Evolutionary conservation across 2,888 invertebrate genomes (phyloP).

Genomic region (Phasia obesa): DNA sequence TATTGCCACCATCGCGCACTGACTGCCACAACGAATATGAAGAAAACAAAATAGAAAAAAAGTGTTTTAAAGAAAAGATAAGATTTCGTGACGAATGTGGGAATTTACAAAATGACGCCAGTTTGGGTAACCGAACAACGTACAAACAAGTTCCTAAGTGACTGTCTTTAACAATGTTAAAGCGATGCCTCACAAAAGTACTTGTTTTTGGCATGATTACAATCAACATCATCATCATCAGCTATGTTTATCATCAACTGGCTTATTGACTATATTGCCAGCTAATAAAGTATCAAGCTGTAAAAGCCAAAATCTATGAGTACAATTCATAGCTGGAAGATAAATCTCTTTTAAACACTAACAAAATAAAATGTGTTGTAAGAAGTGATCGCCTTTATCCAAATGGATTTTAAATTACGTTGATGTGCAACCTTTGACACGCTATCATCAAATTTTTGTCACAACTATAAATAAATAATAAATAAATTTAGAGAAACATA

Average conservation of each 20-base stretch:
- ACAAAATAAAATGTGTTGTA: constrained; percentile 60
- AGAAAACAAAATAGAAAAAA: constrained; percentile 49
- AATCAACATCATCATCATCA: constrained; percentile 54
- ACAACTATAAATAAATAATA: background rate
- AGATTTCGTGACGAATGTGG: constrained; percentile 75
- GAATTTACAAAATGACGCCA: constrained; percentile 74
- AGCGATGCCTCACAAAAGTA: constrained; percentile 16
- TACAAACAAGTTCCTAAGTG: constrained; percentile 57
- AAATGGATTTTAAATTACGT: constrained; percentile 48
- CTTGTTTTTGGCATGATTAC: constrained; percentile 42
- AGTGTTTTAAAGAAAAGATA: constrained; percentile 42
- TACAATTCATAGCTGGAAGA: constrained; percentile 52
- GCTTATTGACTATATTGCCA: constrained; percentile 54
- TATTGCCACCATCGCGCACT: constrained; percentile 62
- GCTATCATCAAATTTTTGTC: background rate
- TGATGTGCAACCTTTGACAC: constrained; percentile 45
- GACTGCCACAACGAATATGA: constrained; percentile 34
- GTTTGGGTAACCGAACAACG: constrained; percentile 53
- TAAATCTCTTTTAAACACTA: constrained; percentile 51
- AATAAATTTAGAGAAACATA: no score
- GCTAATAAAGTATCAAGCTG: constrained; percentile 61
- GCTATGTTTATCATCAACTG: constrained; percentile 50
- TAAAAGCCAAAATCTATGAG: constrained; percentile 47
- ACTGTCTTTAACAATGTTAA: constrained; percentile 24
- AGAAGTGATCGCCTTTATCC: constrained; percentile 57